These are phyloP conservation scores for Dromiciops gliroides DNA, from an alignment of 2,113 vertebrate genomes.

Conservation along the genomic window DNA sequence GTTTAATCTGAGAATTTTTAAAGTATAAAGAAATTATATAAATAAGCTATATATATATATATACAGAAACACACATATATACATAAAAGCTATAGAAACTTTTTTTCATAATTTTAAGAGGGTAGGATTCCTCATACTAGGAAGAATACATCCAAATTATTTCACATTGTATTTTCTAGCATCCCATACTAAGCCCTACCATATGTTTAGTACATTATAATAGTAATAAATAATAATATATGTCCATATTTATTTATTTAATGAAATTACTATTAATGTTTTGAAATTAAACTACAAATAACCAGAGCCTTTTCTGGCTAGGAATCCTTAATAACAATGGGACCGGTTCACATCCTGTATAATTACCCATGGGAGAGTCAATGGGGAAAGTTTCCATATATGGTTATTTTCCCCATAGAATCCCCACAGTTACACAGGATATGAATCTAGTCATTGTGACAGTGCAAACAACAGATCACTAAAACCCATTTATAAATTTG, in stretches of 20 bases:
- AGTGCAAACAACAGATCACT: conserved; percentile 68
- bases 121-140: not conserved
- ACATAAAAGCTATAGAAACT: too few relatives aligned
- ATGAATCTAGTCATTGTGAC: conserved; percentile 72
- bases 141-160: conserved; percentile 11
- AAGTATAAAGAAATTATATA: conserved; percentile 45
- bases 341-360: conserved; percentile 72
- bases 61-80: too few relatives aligned
- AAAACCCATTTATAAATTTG: conserved; percentile 49
- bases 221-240: conserved; percentile 42
- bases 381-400: conserved; percentile 71
- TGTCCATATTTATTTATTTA: conserved; percentile 30
- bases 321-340: conserved; percentile 66
- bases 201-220: not conserved
- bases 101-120: not conserved
- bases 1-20: conserved; percentile 16
- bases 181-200: not conserved
- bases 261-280: conserved; percentile 38
- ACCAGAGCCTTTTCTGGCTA: conserved; percentile 48
- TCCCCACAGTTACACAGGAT: conserved; percentile 69
- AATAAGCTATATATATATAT: conserved; percentile 15
- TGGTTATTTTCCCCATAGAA: conserved; percentile 61
- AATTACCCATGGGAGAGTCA: conserved; percentile 61
- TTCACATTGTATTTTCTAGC: conserved; percentile 7
- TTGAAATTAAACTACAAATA: conserved; percentile 51